Evolutionary conservation across 2,888 invertebrate species (phyloP), one percentile per base, ranked within the genome.

Genomic region (Trilocha varians): DNA sequence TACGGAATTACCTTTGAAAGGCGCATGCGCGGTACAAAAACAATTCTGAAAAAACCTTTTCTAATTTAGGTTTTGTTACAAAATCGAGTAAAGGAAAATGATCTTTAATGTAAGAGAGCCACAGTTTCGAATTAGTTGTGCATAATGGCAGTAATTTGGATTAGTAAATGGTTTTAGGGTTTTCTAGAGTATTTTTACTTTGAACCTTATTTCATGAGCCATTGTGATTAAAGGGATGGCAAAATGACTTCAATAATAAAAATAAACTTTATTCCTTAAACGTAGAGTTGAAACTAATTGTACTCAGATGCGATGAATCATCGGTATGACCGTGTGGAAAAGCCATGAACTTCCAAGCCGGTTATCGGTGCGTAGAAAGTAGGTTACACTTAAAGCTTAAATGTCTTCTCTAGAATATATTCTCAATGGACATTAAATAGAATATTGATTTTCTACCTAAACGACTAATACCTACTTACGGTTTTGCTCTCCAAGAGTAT

Each of bases 291-390:
- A 25, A n/a, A n/a, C 8, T 25, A 25, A 2, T 11, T 9, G 4
- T 5, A 25, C 4, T 25, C 8, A 25, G 11, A 25, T 25, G 2
- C 25, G 8, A 25, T 25, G 25, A 25, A 11, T 25, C 25, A 25
- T 25, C 25, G 5, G n/a, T 25, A 9, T 25, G 25, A 9, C 25
- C 4, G 3, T 25, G 25, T 25, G 5, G 25, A 25, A 88, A 0
- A 25, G 25, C 25, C 25, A 11, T 25, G 25, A 25, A 25, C 25
- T 25, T 25, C 2, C 5, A 25, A 25, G 5, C 25, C 25, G 11
- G 8, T 25, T 18, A 4, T 18, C 4, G 4, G 18, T 4, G 18
- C 5, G 25, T 25, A 25, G 5, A 25, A 25, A 25, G 25, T 25
- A 25, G 25, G 25, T 25, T 25, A 25, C 18, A 18, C 18, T 5